phyloP scores from a whole-genome alignment of 1,140 invertebrate species.

The Trichonephila inaurata region DNA sequence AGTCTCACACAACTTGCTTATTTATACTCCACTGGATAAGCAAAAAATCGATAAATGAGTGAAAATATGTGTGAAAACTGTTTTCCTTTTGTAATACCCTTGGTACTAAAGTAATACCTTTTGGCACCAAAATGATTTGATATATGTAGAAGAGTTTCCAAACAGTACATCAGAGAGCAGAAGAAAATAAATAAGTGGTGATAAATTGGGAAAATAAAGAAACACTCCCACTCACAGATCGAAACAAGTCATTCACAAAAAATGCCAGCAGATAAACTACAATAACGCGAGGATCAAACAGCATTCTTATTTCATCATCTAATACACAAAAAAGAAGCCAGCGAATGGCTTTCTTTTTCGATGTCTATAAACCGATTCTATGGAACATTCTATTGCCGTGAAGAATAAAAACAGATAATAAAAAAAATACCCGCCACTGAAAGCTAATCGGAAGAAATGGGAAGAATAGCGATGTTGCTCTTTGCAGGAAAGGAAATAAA shows the following conservation, averaged over 20 bases:
- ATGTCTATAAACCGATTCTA: neutral
- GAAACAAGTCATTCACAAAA: neutral
- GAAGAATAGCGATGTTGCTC: neutral
- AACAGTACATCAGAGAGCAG: neutral
- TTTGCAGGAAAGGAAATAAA: constrained; percentile 15
- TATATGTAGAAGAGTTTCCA: neutral
- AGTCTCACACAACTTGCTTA: no score
- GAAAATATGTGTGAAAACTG: no score
- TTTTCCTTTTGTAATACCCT: no score
- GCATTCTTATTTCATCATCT: constrained; percentile 11
- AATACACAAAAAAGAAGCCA: neutral
- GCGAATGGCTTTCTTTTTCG: neutral
- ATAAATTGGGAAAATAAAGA: neutral
- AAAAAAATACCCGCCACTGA: neutral
- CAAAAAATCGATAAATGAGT: no score
- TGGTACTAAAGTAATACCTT: neutral
- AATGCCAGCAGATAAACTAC: constrained; percentile 16
- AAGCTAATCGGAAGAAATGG: neutral
- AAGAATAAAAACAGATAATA: neutral
- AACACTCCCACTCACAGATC: neutral
- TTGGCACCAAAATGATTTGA: neutral
- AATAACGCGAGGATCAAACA: neutral
- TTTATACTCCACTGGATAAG: no score
- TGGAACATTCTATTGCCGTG: neutral
- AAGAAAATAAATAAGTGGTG: neutral